Percentiles rank a stretch among this genome's conserved stretches.
Conservation (phyloP, 2,113 vertebrate genomes). For the Malurus elegans region DNA sequence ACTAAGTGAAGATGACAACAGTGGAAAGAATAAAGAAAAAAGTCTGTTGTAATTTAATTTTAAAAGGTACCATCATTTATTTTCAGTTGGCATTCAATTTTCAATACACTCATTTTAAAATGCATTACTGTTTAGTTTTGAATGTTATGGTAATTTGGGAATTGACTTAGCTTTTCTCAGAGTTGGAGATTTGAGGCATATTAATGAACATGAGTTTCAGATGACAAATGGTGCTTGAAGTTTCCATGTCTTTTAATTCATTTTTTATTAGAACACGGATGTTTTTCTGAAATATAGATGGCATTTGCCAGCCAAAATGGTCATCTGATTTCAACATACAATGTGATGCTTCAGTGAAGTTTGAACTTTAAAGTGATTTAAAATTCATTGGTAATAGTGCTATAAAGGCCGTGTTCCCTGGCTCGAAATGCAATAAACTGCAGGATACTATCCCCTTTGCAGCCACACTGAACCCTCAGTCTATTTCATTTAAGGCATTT, state of each 20-base stretch:
- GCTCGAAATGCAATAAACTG: slow-evolving; percentile 56
- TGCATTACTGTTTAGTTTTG: slow-evolving; percentile 78
- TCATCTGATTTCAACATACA: slow-evolving; percentile 72
- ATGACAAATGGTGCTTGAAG: slow-evolving; percentile 78
- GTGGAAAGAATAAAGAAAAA: slow-evolving; percentile 63
- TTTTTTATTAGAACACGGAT: slow-evolving; percentile 81
- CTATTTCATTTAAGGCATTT: slow-evolving; percentile 18
- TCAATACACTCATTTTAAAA: slow-evolving; percentile 80
- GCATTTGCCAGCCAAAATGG: slow-evolving; percentile 76
- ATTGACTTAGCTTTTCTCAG: slow-evolving; percentile 78
- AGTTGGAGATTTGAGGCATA: slow-evolving; percentile 65
- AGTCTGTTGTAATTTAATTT: slow-evolving; percentile 74
- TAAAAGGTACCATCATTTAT: slow-evolving; percentile 74
- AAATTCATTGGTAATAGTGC: slow-evolving; percentile 70
- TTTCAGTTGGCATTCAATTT: slow-evolving; percentile 80
- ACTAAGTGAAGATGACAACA: slow-evolving; percentile 68
- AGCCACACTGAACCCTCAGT: slow-evolving; percentile 7
- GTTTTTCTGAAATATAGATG: slow-evolving; percentile 77
- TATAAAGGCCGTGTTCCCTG: slow-evolving; percentile 59
- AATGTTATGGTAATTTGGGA: slow-evolving; percentile 77
- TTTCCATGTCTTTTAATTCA: slow-evolving; percentile 78
- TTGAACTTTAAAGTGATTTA: slow-evolving; percentile 76
- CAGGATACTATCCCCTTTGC: slow-evolving; percentile 14
- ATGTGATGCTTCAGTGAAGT: slow-evolving; percentile 73
- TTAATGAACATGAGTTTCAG: slow-evolving; percentile 74